Evolutionary conservation across 2,113 vertebrate genomes (phyloP).

Genomic region (Macrotus californicus): DNA sequence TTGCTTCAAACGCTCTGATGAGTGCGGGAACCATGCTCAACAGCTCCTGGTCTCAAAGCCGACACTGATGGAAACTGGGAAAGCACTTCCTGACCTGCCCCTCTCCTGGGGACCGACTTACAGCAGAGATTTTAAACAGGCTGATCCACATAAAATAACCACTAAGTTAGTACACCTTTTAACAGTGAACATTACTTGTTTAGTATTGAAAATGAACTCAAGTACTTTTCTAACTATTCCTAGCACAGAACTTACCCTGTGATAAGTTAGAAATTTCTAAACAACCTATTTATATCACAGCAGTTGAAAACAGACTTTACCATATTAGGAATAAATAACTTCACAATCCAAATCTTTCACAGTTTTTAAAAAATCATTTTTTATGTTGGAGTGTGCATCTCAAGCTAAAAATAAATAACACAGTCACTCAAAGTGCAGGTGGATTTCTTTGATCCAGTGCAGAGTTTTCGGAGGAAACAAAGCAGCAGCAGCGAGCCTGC

Average conservation of each 20-base stretch:
- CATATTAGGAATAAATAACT: conserved; percentile 79
- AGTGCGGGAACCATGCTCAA: neutral
- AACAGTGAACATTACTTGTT: neutral
- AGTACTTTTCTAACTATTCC: neutral
- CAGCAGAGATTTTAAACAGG: conserved; percentile 50
- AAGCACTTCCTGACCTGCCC: neutral
- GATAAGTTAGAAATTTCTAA: conserved; percentile 65
- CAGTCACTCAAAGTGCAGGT: neutral
- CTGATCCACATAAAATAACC: conserved; percentile 33
- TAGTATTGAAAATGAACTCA: neutral
- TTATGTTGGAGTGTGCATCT: neutral
- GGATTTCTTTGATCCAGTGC: neutral
- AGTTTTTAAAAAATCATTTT: conserved; percentile 16
- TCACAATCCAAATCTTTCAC: conserved; percentile 78
- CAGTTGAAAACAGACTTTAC: conserved; percentile 79
- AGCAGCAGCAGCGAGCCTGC: too few species aligned
- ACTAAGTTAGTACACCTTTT: neutral
- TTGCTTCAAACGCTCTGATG: neutral
- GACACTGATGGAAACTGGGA: neutral
- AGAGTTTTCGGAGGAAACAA: neutral
- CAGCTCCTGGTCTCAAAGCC: neutral
- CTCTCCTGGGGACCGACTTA: conserved; percentile 43
- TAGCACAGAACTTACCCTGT: neutral
- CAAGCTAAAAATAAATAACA: neutral
- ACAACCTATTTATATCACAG: conserved; percentile 76